Conservation (phyloP, 1,140 invertebrate species). For the Cydia pomonella region DNA sequence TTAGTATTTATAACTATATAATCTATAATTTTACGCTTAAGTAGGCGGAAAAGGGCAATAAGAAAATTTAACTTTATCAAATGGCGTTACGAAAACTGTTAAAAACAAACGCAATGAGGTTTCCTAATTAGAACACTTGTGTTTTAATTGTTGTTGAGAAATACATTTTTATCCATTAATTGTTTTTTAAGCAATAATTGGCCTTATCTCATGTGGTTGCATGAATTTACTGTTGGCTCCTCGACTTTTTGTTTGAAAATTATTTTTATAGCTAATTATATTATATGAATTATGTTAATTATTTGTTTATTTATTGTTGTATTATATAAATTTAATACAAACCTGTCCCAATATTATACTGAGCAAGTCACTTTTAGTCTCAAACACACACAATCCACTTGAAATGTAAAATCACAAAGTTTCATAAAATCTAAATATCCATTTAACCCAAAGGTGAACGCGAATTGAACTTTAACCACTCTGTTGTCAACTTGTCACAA, state of each 20-base stretch:
- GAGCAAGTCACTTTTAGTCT: neutral
- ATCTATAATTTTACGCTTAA: constrained; percentile 4
- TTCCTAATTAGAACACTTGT: neutral
- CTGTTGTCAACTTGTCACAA: constrained; percentile 59
- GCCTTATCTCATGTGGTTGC: constrained; percentile 8
- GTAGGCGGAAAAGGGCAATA: neutral
- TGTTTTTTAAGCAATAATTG: neutral
- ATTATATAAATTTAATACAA: neutral
- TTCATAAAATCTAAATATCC: constrained; percentile 41
- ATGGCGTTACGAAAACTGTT: constrained; percentile 12
- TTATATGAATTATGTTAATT: neutral
- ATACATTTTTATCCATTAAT: constrained; percentile 1
- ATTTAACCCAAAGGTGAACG: constrained; percentile 54
- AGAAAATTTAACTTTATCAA: constrained; percentile 17
- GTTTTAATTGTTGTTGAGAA: constrained; percentile 6
- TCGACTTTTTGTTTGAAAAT: neutral
- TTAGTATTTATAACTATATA: neutral
- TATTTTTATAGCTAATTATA: neutral
- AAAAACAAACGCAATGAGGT: neutral
- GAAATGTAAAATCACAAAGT: constrained; percentile 30
- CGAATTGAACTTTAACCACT: constrained; percentile 60
- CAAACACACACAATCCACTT: constrained; percentile 16
- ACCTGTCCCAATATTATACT: constrained; percentile 12
- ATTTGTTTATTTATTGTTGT: neutral
- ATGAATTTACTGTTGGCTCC: neutral